Conservation (phyloP, 2,888 invertebrate species). For the Drosophila leonis region DNA sequence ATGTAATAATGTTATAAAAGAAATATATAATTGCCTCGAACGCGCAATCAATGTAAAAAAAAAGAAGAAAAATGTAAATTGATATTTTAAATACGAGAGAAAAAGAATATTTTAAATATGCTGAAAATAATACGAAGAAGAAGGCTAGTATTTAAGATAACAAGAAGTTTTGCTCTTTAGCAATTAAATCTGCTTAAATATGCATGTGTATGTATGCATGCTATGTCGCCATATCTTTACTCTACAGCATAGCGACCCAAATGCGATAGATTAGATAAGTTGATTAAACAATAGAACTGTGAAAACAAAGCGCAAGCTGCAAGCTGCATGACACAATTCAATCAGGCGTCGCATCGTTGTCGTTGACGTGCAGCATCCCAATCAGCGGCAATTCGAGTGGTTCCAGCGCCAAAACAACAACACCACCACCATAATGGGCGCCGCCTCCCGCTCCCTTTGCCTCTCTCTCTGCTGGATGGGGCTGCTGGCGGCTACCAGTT, state of each 20-base stretch:
- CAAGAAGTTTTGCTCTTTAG: background rate
- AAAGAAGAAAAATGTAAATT: background rate
- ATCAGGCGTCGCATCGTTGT: constrained; percentile 54
- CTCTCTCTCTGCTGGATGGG: background rate
- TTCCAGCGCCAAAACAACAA: constrained; percentile 31
- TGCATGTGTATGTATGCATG: background rate
- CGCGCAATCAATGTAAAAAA: too few relatives aligned
- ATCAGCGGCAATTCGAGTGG: constrained; percentile 53
- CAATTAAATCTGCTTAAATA: constrained; percentile 1
- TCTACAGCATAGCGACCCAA: constrained; percentile 40
- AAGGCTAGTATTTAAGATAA: constrained; percentile 1
- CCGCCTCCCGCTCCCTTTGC: too few relatives aligned
- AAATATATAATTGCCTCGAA: background rate
- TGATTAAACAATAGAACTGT: constrained; percentile 64
- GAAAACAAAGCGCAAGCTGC: constrained; percentile 41
- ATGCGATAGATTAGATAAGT: constrained; percentile 71
- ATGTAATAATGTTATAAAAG: constrained; percentile 6
- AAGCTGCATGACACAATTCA: constrained; percentile 63
- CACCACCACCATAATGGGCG: background rate
- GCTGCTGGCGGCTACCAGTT: background rate
- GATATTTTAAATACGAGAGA: background rate
- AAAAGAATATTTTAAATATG: background rate
- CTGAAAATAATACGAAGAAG: background rate
- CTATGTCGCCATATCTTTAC: background rate
- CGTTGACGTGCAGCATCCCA: constrained; percentile 42